Conservation (phyloP, 2,113 vertebrate species). For the Dicerorhinus sumatrensis region DNA sequence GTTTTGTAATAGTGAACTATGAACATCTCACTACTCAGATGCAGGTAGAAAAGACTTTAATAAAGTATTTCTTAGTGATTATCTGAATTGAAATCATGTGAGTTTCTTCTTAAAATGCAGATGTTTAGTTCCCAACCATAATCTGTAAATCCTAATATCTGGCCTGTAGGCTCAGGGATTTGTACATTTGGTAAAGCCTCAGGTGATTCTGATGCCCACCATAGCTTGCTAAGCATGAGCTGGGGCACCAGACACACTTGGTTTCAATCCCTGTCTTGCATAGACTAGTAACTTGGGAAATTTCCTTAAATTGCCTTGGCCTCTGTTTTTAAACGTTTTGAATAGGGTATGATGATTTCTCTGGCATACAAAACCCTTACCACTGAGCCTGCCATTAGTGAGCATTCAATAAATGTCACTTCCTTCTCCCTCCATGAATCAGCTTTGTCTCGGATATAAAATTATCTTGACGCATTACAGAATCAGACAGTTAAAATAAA, state of each 20-base stretch:
- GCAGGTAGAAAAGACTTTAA: neutral
- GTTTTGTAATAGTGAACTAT: neutral
- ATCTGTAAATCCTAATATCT: neutral
- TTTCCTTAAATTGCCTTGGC: neutral
- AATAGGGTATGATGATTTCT: neutral
- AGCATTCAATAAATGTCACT: neutral
- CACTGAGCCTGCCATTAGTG: neutral
- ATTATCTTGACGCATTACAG: slow-evolving; percentile 51
- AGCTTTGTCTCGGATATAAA: slow-evolving; percentile 59
- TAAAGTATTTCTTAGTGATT: neutral
- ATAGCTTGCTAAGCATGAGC: neutral
- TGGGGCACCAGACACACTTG: neutral
- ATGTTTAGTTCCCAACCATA: neutral
- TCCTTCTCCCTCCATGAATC: neutral
- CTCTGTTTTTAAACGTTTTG: slow-evolving; percentile 29
- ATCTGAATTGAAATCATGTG: neutral
- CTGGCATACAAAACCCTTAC: neutral
- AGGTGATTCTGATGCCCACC: neutral
- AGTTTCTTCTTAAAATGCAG: neutral
- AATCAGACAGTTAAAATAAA: slow-evolving; percentile 63
- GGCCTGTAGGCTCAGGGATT: neutral
- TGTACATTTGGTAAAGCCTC: neutral
- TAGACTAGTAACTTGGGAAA: neutral
- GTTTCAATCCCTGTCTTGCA: neutral
- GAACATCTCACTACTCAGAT: neutral